Evolutionary conservation across 2,113 vertebrate genomes (phyloP), one percentile per base, ranked within the genome.

Genomic region (Nibea coibor): DNA sequence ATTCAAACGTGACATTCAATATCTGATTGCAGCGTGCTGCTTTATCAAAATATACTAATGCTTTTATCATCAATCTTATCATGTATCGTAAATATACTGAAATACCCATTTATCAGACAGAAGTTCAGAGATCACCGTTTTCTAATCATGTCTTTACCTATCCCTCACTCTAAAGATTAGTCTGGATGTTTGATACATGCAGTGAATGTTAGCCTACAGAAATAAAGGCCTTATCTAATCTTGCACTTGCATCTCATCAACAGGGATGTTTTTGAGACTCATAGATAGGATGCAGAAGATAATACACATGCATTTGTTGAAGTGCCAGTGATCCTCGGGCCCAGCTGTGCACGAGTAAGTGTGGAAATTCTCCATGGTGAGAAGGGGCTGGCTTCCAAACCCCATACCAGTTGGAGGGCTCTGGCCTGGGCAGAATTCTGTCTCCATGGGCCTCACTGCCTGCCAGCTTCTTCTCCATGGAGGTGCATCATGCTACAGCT

Each of bases 361-460:
- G 31, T 81, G 77, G 76, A 90, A 63, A 74, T 76, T 63, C 72
- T 82, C 75, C 35, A 68, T 50, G 75, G 54, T 71, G 75, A 87
- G 61, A 82, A 65, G 47, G 63, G 91, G 75, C 73, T 72, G 56
- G 50, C 24, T 70, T 93, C 81, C 88, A 92, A 83, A 89, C 73
- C 86, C 53, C 75, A 87, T 72, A 76, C 82, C 80, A 87, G 86
- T 72, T 62, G 10, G 66, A 85, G 78, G 64, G 65, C 72, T 74
- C 72, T 78, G 70, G 72, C 82, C 87, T 82, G 84, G 87, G 83
- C 87, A 92, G 88, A 88, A 83, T 75, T 80, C 72, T 80, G 89
- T 89, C 89, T 90, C 81, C 76, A 86, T 11, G n/a, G 80, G 79
- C 81, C 69, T 85, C 56, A 22, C n/a, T 2, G 31, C 57, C 77